A percentile compares a stretch with the other conserved stretches of the same genome.
phyloP scores from a whole-genome alignment of 2,888 invertebrate genomes.

The Thyatira batis region DNA sequence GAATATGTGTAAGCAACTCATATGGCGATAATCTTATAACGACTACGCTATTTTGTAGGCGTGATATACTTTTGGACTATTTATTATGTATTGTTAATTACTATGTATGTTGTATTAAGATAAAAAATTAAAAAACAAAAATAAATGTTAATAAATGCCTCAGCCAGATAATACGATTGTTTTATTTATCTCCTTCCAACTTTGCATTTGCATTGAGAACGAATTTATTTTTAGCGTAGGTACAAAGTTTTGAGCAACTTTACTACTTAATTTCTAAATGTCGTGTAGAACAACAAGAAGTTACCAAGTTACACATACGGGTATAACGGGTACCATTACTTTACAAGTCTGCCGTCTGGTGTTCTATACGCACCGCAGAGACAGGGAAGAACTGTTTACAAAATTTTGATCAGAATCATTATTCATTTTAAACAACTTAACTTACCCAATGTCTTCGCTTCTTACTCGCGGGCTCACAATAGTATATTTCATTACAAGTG shows the following conservation, averaged over 20 bases:
- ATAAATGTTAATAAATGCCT: slow-evolving; percentile 84
- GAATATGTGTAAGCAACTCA: slow-evolving; percentile 71
- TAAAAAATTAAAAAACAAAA: slow-evolving; percentile 78
- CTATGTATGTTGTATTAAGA: slow-evolving; percentile 83
- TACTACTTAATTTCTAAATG: neutral
- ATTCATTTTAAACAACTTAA: too few relatives aligned
- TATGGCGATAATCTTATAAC: slow-evolving; percentile 81
- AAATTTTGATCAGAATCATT: too few relatives aligned
- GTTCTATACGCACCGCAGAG: too few relatives aligned
- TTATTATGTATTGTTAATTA: slow-evolving; percentile 83
- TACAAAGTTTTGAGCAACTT: neutral
- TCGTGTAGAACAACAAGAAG: neutral
- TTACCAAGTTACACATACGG: neutral
- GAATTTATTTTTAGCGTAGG: slow-evolving; percentile 11
- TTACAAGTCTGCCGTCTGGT: too few relatives aligned
- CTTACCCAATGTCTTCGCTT: too few relatives aligned
- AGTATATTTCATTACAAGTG: too few relatives aligned
- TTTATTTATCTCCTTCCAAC: slow-evolving; percentile 45
- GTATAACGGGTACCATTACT: neutral
- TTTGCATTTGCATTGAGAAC: slow-evolving; percentile 1
- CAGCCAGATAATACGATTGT: slow-evolving; percentile 73
- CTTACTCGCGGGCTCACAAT: too few relatives aligned
- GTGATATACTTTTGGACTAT: slow-evolving; percentile 83
- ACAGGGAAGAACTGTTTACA: too few relatives aligned
- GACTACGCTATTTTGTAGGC: slow-evolving; percentile 83